Conservation (phyloP, 2,113 vertebrate genomes). For the Parotia lawesii region DNA sequence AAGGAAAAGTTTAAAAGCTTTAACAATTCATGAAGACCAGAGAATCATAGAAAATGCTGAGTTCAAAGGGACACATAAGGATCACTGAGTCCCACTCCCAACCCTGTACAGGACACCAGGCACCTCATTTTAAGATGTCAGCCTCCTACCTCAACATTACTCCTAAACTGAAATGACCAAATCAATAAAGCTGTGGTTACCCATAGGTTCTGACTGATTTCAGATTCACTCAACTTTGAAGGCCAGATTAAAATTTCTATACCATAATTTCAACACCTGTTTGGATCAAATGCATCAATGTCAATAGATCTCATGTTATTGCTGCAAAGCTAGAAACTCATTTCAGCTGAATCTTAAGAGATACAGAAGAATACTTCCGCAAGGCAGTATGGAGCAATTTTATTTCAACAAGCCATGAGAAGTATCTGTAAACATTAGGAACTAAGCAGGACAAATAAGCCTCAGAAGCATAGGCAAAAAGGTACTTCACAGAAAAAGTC, state of each 20-base stretch:
- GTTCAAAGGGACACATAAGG: neutral
- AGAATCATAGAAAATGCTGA: neutral
- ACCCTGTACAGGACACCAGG: neutral
- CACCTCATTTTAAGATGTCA: neutral
- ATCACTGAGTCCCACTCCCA: neutral
- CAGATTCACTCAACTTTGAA: neutral
- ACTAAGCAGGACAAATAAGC: neutral
- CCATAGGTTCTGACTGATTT: neutral
- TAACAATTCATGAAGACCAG: neutral
- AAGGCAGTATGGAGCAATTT: neutral
- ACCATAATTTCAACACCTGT: neutral
- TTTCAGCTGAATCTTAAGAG: neutral
- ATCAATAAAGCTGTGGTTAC: neutral
- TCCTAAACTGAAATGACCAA: neutral
- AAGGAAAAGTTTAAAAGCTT: neutral
- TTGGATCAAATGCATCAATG: neutral
- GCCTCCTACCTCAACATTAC: neutral
- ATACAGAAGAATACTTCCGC: neutral
- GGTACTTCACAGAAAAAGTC: neutral
- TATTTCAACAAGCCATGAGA: neutral
- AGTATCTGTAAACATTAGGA: neutral
- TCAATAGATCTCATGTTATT: neutral
- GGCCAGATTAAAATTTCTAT: neutral
- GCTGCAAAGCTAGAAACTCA: neutral
- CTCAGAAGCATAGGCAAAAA: neutral